Percentiles rank a stretch among this genome's conserved stretches.
Conservation (phyloP, 1,140 invertebrate species). For the Drosophila orena region DNA sequence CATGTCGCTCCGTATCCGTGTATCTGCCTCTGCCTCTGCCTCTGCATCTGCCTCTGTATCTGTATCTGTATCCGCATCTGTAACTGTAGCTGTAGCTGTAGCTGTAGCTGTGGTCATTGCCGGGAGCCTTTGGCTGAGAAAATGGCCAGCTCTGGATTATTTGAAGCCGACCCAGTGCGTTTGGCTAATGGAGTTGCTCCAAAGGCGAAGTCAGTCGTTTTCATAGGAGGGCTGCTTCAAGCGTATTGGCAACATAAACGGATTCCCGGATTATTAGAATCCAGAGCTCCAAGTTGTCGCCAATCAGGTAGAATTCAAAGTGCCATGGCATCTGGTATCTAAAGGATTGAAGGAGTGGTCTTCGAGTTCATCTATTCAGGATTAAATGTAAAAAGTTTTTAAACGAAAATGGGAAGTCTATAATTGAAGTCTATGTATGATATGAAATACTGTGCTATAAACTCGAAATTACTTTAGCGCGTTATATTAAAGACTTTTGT, state of each 20-base stretch:
- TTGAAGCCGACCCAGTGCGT: conserved; percentile 44
- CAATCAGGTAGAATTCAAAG: conserved; percentile 3
- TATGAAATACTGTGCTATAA: too few relatives aligned
- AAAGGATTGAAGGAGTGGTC: neutral
- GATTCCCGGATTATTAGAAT: conserved; percentile 14
- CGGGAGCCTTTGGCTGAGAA: conserved; percentile 45
- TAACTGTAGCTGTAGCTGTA: conserved; percentile 3
- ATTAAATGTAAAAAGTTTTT: too few relatives aligned
- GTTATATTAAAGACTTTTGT: neutral
- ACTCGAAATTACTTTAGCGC: too few relatives aligned
- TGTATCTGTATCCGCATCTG: conserved; percentile 13
- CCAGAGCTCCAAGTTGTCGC: conserved; percentile 2
- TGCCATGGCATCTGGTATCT: neutral
- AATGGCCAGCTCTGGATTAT: conserved; percentile 52
- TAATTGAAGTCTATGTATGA: too few relatives aligned
- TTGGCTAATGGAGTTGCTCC: conserved; percentile 41
- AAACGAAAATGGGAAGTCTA: too few relatives aligned
- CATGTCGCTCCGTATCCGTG: conserved; percentile 6
- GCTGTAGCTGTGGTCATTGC: conserved; percentile 43
- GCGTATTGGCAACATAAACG: conserved; percentile 33
- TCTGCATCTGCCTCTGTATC: neutral
- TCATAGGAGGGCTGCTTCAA: conserved; percentile 20
- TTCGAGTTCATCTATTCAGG: too few relatives aligned
- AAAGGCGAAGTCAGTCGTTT: neutral
- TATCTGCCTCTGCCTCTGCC: neutral